Base-by-base conservation (phyloP, 2,113 vertebrate genomes). In the Myotis brandtii region DNA sequence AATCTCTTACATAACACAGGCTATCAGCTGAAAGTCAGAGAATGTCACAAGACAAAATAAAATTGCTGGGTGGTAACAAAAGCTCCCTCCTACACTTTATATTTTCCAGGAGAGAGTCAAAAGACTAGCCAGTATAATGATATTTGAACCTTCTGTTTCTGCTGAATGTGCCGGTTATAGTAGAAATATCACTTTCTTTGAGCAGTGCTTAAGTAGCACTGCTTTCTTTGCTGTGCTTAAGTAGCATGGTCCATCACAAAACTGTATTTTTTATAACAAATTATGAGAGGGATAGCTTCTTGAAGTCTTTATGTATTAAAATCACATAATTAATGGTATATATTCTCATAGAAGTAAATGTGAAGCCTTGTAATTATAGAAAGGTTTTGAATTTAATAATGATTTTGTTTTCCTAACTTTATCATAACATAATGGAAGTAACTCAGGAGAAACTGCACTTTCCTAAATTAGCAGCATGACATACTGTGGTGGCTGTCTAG, bases 101-200 rank as follows among this genome's bases (percentile, higher is more conserved):
- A 54, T 50, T 81, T 83, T 87, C 88, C n/a, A 73, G 52, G 52
- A 67, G 3, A 66, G 64, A 88, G 54, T 56, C 46, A 59, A 46
- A 21, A 17, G 66, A 87, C 18, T 17, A 59, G 27, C 46, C 21
- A 85, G 20, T 67, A 18, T 64, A 83, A 34, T 79, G 37, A 66
- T 37, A 93, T 85, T 73, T 81, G 12, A 89, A 67, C n/a, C 30
- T 90, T 90, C 30, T 77, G 21, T 80, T 93, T 59, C 37, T 95
- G n/a, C 7, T 69, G 72, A 88, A 85, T 50, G 17, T 89, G 12
- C 52, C 75, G 10, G 52, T 66, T 80, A 46, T 43, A 81, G 18
- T 89, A 92, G 32, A 85, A 62, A 34, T 83, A 79, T 79, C 69
- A 23, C 1, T 94, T 69, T 88, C 20, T 82, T 81, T 54, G 40